Evolutionary conservation across 2,888 invertebrate species (phyloP).

Genomic region (Deilephila porcellus): DNA sequence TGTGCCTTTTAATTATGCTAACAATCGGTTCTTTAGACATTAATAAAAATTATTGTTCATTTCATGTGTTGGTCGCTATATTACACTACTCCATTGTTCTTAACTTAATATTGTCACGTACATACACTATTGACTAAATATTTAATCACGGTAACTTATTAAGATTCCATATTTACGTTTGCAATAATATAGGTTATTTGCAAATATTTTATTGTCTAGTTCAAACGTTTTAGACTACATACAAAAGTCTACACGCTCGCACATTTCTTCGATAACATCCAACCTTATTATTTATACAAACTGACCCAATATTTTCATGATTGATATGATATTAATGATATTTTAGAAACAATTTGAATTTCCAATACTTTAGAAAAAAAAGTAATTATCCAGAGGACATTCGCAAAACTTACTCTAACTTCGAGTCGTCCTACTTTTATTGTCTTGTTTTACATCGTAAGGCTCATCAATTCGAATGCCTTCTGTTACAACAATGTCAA

Average conservation of each 20-base stretch:
- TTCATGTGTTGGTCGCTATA: conserved; percentile 65
- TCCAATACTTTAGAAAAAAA: conserved; percentile 5
- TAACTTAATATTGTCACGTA: conserved; percentile 66
- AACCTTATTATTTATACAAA: neutral
- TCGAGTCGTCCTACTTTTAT: conserved; percentile 53
- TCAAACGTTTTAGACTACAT: conserved; percentile 17
- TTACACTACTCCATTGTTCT: conserved; percentile 65
- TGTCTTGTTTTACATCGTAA: conserved; percentile 70
- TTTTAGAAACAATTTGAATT: conserved; percentile 43
- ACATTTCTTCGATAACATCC: neutral
- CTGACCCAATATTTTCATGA: conserved; percentile 18
- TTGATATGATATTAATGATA: conserved; percentile 72
- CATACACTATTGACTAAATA: conserved; percentile 43
- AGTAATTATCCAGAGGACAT: conserved; percentile 30
- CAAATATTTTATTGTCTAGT: conserved; percentile 18
- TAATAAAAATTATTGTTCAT: conserved; percentile 32
- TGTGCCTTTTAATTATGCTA: neutral
- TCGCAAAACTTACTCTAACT: conserved; percentile 38
- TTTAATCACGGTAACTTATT: conserved; percentile 34
- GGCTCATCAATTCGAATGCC: conserved; percentile 58
- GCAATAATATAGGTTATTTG: conserved; percentile 15
- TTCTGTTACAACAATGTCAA: conserved; percentile 63
- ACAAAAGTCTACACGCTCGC: conserved; percentile 15
- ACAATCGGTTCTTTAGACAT: neutral
- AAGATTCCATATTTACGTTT: neutral